phyloP scores from a whole-genome alignment of 2,797 vertebrate genomes.

The Hippopotamyrus pictus region DNA sequence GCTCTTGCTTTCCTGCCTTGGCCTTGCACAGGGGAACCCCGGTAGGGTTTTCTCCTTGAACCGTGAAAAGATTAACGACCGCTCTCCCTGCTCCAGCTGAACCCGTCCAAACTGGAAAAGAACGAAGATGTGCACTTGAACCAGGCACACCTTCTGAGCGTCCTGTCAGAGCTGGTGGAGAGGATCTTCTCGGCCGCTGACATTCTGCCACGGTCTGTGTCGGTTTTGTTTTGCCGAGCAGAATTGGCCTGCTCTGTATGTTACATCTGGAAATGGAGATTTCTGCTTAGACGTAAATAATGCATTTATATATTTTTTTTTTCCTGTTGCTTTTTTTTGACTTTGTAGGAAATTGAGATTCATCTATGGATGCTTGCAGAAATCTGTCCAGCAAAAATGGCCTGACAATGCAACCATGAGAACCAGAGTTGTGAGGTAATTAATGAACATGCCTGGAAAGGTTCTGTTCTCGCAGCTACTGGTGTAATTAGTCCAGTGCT shows the following conservation, averaged over 20 bases:
- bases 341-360: slow-evolving; percentile 81
- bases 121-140: slow-evolving; percentile 95
- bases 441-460: neutral
- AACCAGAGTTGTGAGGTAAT: slow-evolving; percentile 95
- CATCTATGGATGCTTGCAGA: slow-evolving; percentile 97
- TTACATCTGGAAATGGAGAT: neutral
- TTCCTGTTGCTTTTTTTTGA: neutral
- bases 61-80: neutral
- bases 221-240: neutral
- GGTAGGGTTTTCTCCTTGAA: neutral
- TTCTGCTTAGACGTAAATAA: slow-evolving; percentile 42
- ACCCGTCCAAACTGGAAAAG: slow-evolving; percentile 97
- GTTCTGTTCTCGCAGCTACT: neutral
- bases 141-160: slow-evolving; percentile 80
- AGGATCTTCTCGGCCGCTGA: slow-evolving; percentile 99
- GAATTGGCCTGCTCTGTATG: neutral
- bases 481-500: neutral
- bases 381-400: slow-evolving; percentile 96
- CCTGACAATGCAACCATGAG: slow-evolving; percentile 92
- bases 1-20: neutral
- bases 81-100: slow-evolving; percentile 65
- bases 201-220: slow-evolving; percentile 83
- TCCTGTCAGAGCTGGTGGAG: slow-evolving; percentile 93
- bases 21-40: neutral
- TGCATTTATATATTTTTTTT: slow-evolving; percentile 18